Base-by-base conservation (phyloP, 2,113 vertebrate species). In the Stercorarius parasiticus region DNA sequence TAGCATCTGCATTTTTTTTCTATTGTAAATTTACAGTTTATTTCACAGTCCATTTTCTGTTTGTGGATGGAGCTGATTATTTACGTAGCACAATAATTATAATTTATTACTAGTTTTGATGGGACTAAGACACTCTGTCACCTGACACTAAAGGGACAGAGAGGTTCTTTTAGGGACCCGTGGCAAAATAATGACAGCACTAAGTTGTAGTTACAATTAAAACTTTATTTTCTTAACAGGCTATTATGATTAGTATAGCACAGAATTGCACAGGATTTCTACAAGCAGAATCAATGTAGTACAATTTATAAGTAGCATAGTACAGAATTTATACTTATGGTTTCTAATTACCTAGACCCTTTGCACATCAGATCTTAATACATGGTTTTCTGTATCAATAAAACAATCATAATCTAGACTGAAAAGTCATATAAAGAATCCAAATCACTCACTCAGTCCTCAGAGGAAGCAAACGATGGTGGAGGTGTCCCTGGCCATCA, bases 11-110 rank as follows among this genome's bases (percentile, higher is more conserved):
- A 32, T 27, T 62, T 82, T 58, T 62, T 78, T 87, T 71, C 55
- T 53, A 11, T 50, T 62, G 34, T 69, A 64, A 74, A 80, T 83
- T 66, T 87, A 52, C 34, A 34, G 27, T 82, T 82, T 84, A 73
- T 96, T 95, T 92, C 73, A 85, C 20, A 72, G 61, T 82, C 29
- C n/a, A 76, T 11, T 32, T 83, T 89, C 81, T 92, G 13, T 72
- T 56, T 89, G 15, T 4, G 17, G 26, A 64, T 65, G 22, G 26
- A 88, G 45, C 17, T 59, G 21, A 79, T 92, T 55, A 84, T 56
- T 79, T 86, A 38, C 42, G 40, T 71, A 84, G 23, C 58, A 80
- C 40, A 70, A 50, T 74, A 86, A 55, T 92, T 73, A 34, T 34
- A 61, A 81, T 56, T 73, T 45, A 40, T 65, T 73, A 49, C 42